Percentiles rank a stretch among this genome's conserved stretches.
Evolutionary conservation across 2,797 vertebrate genomes (phyloP).

Genomic region (Gymnoscopelus braueri): DNA sequence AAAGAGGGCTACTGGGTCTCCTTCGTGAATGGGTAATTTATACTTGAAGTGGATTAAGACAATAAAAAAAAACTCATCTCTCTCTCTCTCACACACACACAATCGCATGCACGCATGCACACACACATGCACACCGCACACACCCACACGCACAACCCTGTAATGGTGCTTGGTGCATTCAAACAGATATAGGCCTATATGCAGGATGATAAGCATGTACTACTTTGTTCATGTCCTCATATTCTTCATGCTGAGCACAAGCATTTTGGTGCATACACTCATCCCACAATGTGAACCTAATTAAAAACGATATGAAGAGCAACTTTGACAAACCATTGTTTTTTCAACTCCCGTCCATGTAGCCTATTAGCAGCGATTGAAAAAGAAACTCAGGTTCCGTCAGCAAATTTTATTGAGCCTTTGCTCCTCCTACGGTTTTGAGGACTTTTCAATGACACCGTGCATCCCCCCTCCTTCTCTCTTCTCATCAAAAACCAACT

Average conservation of each 20-base stretch:
- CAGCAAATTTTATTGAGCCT: conserved; percentile 76
- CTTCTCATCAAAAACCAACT: conserved; percentile 52
- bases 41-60: no score
- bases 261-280: conserved; percentile 54
- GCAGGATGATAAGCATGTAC: conserved; percentile 41
- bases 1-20: no score
- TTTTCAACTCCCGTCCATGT: conserved; percentile 57
- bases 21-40: no score
- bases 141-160: not conserved
- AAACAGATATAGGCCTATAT: conserved; percentile 45
- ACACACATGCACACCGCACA: not conserved
- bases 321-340: conserved; percentile 60
- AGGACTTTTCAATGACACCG: conserved; percentile 46
- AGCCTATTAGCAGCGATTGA: conserved; percentile 37
- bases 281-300: conserved; percentile 67
- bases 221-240: conserved; percentile 39
- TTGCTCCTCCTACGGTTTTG: conserved; percentile 66
- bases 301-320: conserved; percentile 65
- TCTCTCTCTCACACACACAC: not conserved
- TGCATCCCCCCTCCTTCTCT: conserved; percentile 22
- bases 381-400: conserved; percentile 63
- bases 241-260: conserved; percentile 43
- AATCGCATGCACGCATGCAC: not conserved
- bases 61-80: no score
- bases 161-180: no score